phyloP scores from a whole-genome alignment of 2,113 vertebrate genomes.

The Syngnathus scovelli region DNA sequence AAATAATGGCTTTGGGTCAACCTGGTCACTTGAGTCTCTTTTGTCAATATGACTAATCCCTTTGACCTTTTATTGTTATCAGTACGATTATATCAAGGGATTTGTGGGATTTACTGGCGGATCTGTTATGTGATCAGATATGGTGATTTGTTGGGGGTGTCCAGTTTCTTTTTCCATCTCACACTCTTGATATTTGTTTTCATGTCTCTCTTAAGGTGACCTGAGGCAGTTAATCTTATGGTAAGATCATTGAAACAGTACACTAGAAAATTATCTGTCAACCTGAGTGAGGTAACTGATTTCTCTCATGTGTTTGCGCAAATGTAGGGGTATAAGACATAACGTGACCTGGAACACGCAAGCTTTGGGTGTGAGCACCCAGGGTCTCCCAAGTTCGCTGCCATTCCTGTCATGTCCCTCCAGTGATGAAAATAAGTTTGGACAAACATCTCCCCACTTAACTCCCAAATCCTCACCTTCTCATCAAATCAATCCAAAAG shows the following conservation, averaged over 20 bases:
- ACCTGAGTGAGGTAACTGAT: background rate
- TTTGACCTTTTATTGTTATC: conserved; percentile 61
- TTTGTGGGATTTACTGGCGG: conserved; percentile 51
- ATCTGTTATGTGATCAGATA: conserved; percentile 54
- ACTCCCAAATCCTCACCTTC: conserved; percentile 17
- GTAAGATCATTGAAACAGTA: conserved; percentile 61
- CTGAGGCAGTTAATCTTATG: conserved; percentile 82
- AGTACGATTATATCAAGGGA: conserved; percentile 65
- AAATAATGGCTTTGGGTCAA: conserved; percentile 56
- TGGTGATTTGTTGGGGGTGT: conserved; percentile 31
- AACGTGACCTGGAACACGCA: conserved; percentile 83
- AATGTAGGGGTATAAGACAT: conserved; percentile 79
- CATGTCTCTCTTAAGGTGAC: conserved; percentile 69
- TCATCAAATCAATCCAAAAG: conserved; percentile 24
- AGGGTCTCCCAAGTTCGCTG: conserved; percentile 68
- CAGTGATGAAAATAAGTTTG: conserved; percentile 32
- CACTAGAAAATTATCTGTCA: background rate
- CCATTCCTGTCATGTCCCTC: conserved; percentile 74
- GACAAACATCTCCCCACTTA: background rate
- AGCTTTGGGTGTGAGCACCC: conserved; percentile 73
- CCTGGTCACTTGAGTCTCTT: conserved; percentile 47
- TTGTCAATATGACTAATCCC: conserved; percentile 54
- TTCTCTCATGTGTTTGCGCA: background rate
- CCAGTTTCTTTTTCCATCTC: conserved; percentile 41
- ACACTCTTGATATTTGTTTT: conserved; percentile 28